Base-by-base conservation (phyloP, 2,888 invertebrate species). In the Lymantria monacha region DNA sequence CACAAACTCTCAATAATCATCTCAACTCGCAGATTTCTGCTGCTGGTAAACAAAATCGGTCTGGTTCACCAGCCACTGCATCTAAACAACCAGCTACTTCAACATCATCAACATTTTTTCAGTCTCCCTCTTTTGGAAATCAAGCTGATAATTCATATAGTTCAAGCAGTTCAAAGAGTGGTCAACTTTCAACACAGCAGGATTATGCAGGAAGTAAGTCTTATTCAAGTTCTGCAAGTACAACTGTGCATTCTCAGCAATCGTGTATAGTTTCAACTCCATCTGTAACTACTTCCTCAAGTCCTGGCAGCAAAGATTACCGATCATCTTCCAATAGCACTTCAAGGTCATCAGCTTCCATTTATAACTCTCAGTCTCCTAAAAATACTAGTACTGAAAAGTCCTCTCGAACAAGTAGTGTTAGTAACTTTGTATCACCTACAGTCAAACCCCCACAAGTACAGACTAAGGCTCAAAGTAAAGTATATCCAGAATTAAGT, bases 381-480 rank as follows among this genome's bases (percentile, higher is more conserved):
- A 88, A 89, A 75, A 83, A 74, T 62, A 63, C 78, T 30, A 81
- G 61, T 63, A 81, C 70, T 72, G 86, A 90, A 74, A 82, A 92
- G 78, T 61, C 85, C 15, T 57, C 81, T 36, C 74, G 89, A 47
- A 72, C 78, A 48, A 84, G 77, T 65, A 88, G 83, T 64, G 78
- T 76, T 59, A 87, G 84, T 66, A 91, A 89, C 66, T 93, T 93
- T 76, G 89, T 93, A 36, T 91, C 93, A 15, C 93, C 91, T 40
- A 88, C 92, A 59, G 82, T 92, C 47, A 92, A 92, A 76, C 81
- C 88, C 31, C 88, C 91, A 48, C 89, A 87, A 69, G 93, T 95
- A 65, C 95, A 95, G 83, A 94, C 95, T 56, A 96, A 96, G 86
- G 94, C 95, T 62, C 95, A 95, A 87, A 93, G 94, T 66, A 96